Percentiles rank a stretch among this genome's conserved stretches.
Conservation (phyloP, 2,888 invertebrate genomes). For the Iphiclides podalirius region DNA sequence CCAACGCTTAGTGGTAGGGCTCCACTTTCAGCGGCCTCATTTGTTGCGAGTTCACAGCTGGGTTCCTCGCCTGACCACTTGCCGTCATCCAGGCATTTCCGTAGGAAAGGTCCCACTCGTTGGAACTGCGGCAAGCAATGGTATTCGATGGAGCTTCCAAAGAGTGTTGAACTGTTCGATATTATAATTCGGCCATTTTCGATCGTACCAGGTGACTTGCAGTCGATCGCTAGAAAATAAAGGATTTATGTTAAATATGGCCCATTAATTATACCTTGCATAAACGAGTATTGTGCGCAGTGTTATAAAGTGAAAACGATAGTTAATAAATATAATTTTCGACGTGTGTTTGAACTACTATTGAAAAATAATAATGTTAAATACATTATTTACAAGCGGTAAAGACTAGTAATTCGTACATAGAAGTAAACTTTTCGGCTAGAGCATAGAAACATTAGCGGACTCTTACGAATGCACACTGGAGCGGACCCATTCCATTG, state of each 20-base stretch:
- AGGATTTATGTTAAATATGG: too few species aligned
- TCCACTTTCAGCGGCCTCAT: slow-evolving; percentile 86
- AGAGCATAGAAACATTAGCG: too few species aligned
- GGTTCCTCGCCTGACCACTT: slow-evolving; percentile 94
- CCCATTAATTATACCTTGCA: too few species aligned
- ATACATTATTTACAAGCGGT: too few species aligned
- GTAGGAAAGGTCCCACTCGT: slow-evolving; percentile 88
- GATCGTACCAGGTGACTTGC: slow-evolving; percentile 87
- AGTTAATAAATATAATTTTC: too few species aligned
- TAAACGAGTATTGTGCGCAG: too few species aligned
- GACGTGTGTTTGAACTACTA: too few species aligned
- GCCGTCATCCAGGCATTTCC: slow-evolving; percentile 91
- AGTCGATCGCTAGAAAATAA: slow-evolving; percentile 86
- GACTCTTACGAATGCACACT: slow-evolving; percentile 86
- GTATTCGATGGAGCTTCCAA: slow-evolving; percentile 92
- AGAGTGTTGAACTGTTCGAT: slow-evolving; percentile 90
- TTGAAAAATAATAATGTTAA: too few species aligned
- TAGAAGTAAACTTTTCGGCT: too few species aligned
- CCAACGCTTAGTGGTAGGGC: slow-evolving; percentile 90
- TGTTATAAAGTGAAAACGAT: too few species aligned
- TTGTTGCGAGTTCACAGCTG: slow-evolving; percentile 85
- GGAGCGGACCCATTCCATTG: slow-evolving; percentile 90
- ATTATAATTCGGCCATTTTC: slow-evolving; percentile 93
- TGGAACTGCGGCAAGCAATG: slow-evolving; percentile 93
- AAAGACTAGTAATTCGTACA: too few species aligned